Conservation (phyloP, 2,113 vertebrate species). For the Microcebus murinus region DNA sequence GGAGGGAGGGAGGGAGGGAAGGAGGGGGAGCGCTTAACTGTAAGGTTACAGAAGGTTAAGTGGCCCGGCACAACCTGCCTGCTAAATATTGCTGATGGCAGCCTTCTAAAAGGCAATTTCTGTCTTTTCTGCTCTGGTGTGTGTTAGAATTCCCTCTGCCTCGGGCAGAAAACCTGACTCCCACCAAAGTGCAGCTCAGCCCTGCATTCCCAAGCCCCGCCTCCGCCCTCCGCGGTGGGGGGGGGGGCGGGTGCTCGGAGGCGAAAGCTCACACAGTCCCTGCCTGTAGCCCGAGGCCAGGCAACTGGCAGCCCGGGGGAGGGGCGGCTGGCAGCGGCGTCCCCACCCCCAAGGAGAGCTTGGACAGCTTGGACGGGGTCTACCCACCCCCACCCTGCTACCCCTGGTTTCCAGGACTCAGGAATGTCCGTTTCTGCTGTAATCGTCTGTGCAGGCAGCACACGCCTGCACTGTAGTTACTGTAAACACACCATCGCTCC, state of each 20-base stretch:
- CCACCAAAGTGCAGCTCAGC: not conserved
- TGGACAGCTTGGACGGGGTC: not conserved
- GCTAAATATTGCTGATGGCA: conserved; percentile 60
- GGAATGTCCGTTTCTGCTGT: not conserved
- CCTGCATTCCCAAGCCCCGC: not conserved
- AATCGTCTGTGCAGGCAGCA: not conserved
- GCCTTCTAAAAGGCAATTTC: conserved; percentile 45
- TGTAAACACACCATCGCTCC: not conserved
- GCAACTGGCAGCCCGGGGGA: not conserved
- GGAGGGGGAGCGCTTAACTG: rapidly evolving
- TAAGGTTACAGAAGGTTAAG: conserved; percentile 22
- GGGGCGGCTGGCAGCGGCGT: not conserved
- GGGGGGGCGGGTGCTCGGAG: not conserved
- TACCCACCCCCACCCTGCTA: not conserved
- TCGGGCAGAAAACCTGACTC: conserved; percentile 38
- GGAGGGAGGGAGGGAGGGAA: not conserved
- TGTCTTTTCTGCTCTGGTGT: conserved; percentile 18
- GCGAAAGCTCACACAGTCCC: rapidly evolving
- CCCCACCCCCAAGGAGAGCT: rapidly evolving
- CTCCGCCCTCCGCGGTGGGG: not conserved
- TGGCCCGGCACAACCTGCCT: conserved; percentile 8
- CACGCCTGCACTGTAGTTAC: rapidly evolving
- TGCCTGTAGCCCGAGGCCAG: not conserved
- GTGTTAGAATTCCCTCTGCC: conserved; percentile 52
- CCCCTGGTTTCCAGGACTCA: not conserved